Percentiles rank a stretch among this genome's conserved stretches.
Conservation (phyloP, 1,140 invertebrate genomes). For the Maconellicoccus hirsutus region DNA sequence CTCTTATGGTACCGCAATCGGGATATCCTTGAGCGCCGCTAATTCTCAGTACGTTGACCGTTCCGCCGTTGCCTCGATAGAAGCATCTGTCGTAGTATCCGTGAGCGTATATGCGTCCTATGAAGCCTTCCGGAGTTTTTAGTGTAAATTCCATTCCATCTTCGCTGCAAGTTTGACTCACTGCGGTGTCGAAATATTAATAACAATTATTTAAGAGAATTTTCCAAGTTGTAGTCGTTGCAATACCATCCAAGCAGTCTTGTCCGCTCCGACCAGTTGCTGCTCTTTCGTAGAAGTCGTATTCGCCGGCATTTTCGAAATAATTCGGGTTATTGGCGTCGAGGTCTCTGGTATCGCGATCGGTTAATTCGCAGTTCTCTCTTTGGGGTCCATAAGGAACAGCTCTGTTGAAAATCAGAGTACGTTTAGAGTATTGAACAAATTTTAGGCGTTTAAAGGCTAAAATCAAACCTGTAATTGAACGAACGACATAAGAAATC, state of each 20-base stretch:
- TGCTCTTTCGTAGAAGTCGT: constrained; percentile 75
- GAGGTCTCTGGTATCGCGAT: constrained; percentile 67
- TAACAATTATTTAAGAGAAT: too few species aligned
- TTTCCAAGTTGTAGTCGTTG: too few species aligned
- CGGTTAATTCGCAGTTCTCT: constrained; percentile 80
- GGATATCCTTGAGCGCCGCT: constrained; percentile 79
- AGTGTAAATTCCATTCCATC: constrained; percentile 88
- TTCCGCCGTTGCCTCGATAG: constrained; percentile 79
- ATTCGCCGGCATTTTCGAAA: constrained; percentile 72
- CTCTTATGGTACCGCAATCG: constrained; percentile 74
- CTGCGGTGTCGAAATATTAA: constrained; percentile 42
- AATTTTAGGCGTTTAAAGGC: not conserved
- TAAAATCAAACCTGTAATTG: constrained; percentile 52
- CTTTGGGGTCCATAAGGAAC: constrained; percentile 49
- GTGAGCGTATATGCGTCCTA: constrained; percentile 80
- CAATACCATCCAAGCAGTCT: constrained; percentile 72
- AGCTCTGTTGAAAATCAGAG: constrained; percentile 34
- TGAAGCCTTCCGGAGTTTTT: constrained; percentile 72
- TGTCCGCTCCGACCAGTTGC: constrained; percentile 45
- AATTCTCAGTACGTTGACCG: constrained; percentile 66
- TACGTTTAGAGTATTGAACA: constrained; percentile 17
- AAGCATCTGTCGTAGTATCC: constrained; percentile 84
- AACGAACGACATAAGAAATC: constrained; percentile 77
- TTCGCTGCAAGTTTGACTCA: constrained; percentile 79
- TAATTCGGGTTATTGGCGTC: constrained; percentile 70